A percentile compares a stretch with the other conserved stretches of the same genome.
Conservation (phyloP, 2,797 vertebrate species). For the Parambassis ranga region DNA sequence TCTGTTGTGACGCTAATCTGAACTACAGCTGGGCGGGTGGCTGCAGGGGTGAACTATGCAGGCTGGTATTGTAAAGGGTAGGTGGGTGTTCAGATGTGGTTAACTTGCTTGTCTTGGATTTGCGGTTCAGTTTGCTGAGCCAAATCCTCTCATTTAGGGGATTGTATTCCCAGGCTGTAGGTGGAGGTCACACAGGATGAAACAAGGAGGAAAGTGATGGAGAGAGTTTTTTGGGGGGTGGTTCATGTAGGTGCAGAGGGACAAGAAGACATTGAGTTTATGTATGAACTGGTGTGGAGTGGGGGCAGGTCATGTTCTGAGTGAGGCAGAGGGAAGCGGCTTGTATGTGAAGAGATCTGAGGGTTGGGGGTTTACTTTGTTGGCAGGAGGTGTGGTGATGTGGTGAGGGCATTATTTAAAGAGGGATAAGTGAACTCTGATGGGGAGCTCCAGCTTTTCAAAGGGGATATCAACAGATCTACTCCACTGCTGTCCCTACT, state of each 20-base stretch:
- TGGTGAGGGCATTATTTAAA: constrained; percentile 45
- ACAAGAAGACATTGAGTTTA: too few relatives aligned
- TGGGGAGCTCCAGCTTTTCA: constrained; percentile 40
- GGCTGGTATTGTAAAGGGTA: constrained; percentile 38
- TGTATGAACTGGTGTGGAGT: constrained; percentile 33
- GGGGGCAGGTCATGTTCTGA: constrained; percentile 23
- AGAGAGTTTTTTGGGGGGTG: constrained; percentile 25
- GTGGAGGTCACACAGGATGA: constrained; percentile 59
- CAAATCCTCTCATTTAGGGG: constrained; percentile 70
- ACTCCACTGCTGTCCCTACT: constrained; percentile 34
- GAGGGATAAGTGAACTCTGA: constrained; percentile 48
- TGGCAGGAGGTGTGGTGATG: constrained; percentile 41
- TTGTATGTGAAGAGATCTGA: constrained; percentile 49
- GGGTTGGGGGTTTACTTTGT: constrained; percentile 35
- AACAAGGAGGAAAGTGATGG: constrained; percentile 25
- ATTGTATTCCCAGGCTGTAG: constrained; percentile 61
- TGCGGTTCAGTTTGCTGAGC: constrained; percentile 62
- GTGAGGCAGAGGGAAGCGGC: constrained; percentile 26
- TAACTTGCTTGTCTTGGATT: constrained; percentile 58
- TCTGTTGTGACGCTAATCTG: constrained; percentile 5
- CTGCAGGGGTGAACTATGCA: constrained; percentile 22
- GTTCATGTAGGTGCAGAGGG: constrained; percentile 36
- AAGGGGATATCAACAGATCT: constrained; percentile 45
- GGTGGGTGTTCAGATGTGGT: constrained; percentile 53
- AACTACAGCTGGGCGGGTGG: constrained; percentile 44